Conservation (phyloP, 2,888 invertebrate genomes). For the Esperia sulphurella region DNA sequence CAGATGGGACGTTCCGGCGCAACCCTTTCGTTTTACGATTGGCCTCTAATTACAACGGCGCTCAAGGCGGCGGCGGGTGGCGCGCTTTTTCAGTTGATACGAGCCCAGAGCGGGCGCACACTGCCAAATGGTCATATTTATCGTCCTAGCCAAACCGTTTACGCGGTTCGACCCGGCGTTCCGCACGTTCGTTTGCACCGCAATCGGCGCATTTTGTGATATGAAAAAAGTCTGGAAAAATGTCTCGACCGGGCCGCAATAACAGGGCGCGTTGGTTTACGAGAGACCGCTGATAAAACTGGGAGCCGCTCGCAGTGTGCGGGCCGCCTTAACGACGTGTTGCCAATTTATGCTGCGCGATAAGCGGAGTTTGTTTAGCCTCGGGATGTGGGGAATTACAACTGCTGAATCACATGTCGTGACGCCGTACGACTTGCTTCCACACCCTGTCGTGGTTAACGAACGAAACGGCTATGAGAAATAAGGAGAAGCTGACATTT, state of each 20-base stretch:
- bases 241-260: conserved; percentile 62
- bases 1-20: conserved; percentile 72
- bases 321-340: conserved; percentile 76
- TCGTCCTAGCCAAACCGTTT: conserved; percentile 61
- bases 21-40: conserved; percentile 79
- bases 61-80: conserved; percentile 53
- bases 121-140: conserved; percentile 74
- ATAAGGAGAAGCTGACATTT: background rate
- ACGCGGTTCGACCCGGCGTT: conserved; percentile 50
- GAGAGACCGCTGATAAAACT: conserved; percentile 70
- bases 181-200: conserved; percentile 41
- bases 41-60: conserved; percentile 75
- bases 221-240: conserved; percentile 69
- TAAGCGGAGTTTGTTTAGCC: conserved; percentile 75
- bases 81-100: conserved; percentile 63
- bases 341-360: conserved; percentile 76
- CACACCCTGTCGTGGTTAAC: conserved; percentile 19
- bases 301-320: conserved; percentile 50
- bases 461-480: conserved; percentile 18
- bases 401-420: conserved; percentile 51
- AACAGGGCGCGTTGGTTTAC: conserved; percentile 71
- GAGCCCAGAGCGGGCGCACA: conserved; percentile 42
- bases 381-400: conserved; percentile 57
- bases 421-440: conserved; percentile 30
- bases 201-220: conserved; percentile 52